Percentiles rank a stretch among this genome's conserved stretches.
Evolutionary conservation across 2,797 vertebrate species (phyloP).

Genomic region (Australoheros facetus): DNA sequence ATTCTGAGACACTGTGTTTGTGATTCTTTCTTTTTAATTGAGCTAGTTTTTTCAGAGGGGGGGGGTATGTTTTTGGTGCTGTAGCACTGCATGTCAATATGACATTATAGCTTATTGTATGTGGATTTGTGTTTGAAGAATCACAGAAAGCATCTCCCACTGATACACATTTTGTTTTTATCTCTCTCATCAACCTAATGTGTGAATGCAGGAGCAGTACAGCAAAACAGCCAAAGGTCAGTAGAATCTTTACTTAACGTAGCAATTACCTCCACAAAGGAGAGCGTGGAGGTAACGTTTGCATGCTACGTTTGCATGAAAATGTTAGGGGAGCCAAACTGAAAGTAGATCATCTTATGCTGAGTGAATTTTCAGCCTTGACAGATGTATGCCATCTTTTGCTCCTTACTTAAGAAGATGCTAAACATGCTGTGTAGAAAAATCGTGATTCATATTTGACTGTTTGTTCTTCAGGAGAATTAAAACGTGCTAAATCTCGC

Average conservation of each 20-base stretch:
- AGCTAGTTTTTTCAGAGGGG: neutral
- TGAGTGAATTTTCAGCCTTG: neutral
- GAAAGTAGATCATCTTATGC: neutral
- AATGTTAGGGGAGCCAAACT: neutral
- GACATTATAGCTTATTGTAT: no score
- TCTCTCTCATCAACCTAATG: conserved; percentile 7
- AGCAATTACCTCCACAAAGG: neutral
- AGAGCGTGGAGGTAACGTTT: neutral
- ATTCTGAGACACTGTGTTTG: neutral
- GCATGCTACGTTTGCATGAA: neutral
- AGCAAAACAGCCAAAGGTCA: conserved; percentile 69
- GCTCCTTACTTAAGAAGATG: neutral
- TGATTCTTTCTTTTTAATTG: no score
- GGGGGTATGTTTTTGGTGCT: neutral
- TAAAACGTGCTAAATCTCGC: conserved; percentile 79
- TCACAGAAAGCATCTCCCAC: neutral
- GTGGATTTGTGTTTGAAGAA: neutral
- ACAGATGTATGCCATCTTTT: neutral
- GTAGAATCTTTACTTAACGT: neutral
- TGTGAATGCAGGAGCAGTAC: conserved; percentile 43
- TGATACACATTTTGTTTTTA: neutral
- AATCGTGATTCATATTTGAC: neutral
- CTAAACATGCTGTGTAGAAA: neutral
- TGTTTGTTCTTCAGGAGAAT: conserved; percentile 65
- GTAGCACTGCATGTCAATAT: neutral